A percentile compares a stretch with the other conserved stretches of the same genome.
Evolutionary conservation across 1,140 invertebrate species (phyloP).

Genomic region (Ridgeia piscesae): DNA sequence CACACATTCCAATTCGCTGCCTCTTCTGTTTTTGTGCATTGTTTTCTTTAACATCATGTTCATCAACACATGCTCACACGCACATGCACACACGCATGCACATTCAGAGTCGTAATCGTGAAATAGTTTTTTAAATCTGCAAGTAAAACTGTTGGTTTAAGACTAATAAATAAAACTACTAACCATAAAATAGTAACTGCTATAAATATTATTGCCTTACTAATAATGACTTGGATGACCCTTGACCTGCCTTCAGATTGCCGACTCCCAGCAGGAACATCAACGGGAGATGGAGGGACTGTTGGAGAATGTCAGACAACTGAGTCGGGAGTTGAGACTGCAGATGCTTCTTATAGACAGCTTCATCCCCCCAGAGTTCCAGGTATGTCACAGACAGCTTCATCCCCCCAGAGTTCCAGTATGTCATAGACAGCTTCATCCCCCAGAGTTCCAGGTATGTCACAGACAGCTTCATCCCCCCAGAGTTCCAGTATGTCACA

Average conservation of each 20-base stretch:
- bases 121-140: no score
- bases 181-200: no score
- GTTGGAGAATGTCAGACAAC: slow-evolving; percentile 85
- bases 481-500: slow-evolving; percentile 56
- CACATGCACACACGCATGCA: no score
- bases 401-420: slow-evolving; percentile 1
- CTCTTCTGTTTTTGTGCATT: no score
- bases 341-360: slow-evolving; percentile 80
- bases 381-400: slow-evolving; percentile 56
- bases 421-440: slow-evolving; percentile 80
- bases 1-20: no score
- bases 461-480: neutral
- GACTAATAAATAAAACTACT: slow-evolving; percentile 7
- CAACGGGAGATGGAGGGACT: slow-evolving; percentile 95
- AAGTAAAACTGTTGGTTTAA: neutral
- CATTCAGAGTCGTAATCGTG: no score
- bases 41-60: no score
- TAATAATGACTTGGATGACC: neutral
- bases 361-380: slow-evolving; percentile 91
- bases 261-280: slow-evolving; percentile 89
- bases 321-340: slow-evolving; percentile 86
- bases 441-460: slow-evolving; percentile 81
- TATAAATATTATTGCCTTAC: neutral
- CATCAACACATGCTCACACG: neutral
- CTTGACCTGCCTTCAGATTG: slow-evolving; percentile 64